Conservation (phyloP, 2,888 invertebrate species). For the Dryobota labecula region DNA sequence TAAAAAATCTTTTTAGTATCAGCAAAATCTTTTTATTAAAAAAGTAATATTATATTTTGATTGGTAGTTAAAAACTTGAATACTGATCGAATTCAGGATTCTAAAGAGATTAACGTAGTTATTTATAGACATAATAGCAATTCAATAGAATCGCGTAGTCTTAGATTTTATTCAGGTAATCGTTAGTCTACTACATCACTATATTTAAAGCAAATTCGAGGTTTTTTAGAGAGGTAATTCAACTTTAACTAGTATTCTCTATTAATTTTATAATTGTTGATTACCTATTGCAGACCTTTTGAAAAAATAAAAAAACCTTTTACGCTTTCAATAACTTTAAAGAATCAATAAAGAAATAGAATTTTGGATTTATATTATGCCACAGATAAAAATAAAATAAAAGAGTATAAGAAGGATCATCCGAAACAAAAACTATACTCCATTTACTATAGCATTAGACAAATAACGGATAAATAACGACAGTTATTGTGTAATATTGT, state of each 20-base stretch:
- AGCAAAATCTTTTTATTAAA: conserved; percentile 37
- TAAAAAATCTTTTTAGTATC: conserved; percentile 30
- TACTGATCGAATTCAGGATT: conserved; percentile 11
- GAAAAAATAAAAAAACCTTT: too few species aligned
- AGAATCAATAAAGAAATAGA: too few species aligned
- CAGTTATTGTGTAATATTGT: too few species aligned
- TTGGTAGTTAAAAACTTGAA: conserved; percentile 25
- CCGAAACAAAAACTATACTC: not conserved
- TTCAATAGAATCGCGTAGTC: not conserved
- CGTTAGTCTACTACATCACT: conserved; percentile 1
- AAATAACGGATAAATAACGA: too few species aligned
- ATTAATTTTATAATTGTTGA: not conserved
- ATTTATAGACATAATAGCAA: conserved; percentile 12
- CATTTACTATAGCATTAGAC: too few species aligned
- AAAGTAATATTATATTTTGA: conserved; percentile 42
- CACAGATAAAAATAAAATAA: too few species aligned
- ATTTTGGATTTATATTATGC: too few species aligned
- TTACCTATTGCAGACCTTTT: too few species aligned
- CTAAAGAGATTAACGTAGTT: conserved; percentile 3
- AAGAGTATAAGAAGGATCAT: not conserved
- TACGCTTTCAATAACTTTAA: not conserved
- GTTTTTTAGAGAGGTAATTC: not conserved
- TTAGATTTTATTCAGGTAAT: conserved; percentile 12
- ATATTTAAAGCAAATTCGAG: not conserved
- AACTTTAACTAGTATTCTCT: not conserved